Evolutionary conservation across 2,113 vertebrate species (phyloP).

Genomic region (Tragelaphus strepsiceros): DNA sequence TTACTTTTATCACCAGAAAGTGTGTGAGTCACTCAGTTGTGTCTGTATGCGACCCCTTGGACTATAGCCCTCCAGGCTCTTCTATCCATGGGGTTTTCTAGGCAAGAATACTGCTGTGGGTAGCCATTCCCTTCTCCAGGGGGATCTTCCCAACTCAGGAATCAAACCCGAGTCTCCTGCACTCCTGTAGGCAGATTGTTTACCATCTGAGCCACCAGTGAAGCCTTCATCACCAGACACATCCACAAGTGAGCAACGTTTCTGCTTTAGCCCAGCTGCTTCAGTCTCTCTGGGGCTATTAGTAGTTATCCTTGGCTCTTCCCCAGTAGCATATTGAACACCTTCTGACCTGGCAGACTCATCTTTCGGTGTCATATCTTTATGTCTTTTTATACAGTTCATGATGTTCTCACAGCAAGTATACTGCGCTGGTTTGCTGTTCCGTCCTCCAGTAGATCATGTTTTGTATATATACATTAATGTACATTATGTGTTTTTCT

Average conservation of each 20-base stretch:
- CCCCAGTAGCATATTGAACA: background rate
- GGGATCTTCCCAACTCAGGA: background rate
- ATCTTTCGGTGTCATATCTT: background rate
- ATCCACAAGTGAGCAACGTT: background rate
- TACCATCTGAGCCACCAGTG: background rate
- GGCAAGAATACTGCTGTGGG: background rate
- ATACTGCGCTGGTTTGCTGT: background rate
- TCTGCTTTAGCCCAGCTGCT: background rate
- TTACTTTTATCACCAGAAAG: background rate
- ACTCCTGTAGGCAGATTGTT: background rate
- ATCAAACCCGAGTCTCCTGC: background rate
- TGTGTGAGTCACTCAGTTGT: background rate
- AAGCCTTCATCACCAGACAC: background rate
- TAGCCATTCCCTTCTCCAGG: background rate
- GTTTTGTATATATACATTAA: background rate
- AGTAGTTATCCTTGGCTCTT: background rate
- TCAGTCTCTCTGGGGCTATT: background rate
- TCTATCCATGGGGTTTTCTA: background rate
- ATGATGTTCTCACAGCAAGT: background rate
- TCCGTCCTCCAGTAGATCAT: background rate
- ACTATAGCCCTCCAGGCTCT: background rate
- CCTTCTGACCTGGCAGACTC: background rate
- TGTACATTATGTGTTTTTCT: background rate
- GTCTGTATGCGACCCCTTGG: background rate
- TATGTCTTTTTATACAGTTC: background rate